Evolutionary conservation across 2,888 invertebrate species (phyloP).

Genomic region (Apamea monoglypha): DNA sequence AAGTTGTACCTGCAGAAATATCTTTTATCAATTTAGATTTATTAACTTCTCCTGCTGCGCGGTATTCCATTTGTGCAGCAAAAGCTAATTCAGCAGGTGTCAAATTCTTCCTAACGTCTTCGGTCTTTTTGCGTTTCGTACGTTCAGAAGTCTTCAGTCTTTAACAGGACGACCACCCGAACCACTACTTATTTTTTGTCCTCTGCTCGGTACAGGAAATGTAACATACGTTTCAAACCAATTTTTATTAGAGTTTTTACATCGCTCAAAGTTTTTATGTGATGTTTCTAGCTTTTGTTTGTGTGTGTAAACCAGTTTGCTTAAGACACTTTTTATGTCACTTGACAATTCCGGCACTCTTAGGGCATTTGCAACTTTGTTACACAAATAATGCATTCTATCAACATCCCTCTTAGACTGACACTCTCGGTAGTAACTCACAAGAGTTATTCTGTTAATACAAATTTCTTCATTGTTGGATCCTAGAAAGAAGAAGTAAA

Average conservation of each 20-base stretch:
- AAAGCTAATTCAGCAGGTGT: slow-evolving; percentile 24
- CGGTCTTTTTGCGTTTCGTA: slow-evolving; percentile 27
- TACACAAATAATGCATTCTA: slow-evolving; percentile 24
- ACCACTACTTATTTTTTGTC: slow-evolving; percentile 17
- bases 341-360: slow-evolving; percentile 31
- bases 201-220: slow-evolving; percentile 15
- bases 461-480: no score
- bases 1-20: slow-evolving; percentile 17
- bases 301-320: slow-evolving; percentile 30
- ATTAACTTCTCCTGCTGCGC: slow-evolving; percentile 31
- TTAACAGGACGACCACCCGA: slow-evolving; percentile 20
- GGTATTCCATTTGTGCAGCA: slow-evolving; percentile 38
- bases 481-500: no score
- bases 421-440: no score
- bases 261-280: slow-evolving; percentile 19
- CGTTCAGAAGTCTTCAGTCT: slow-evolving; percentile 69
- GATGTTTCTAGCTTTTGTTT: slow-evolving; percentile 28
- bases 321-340: slow-evolving; percentile 29
- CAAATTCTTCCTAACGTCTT: slow-evolving; percentile 20
- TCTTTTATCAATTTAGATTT: slow-evolving; percentile 24
- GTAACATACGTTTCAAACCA: slow-evolving; percentile 13
- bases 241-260: slow-evolving; percentile 18
- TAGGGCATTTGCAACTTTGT: slow-evolving; percentile 26
- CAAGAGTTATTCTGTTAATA: no score
- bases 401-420: slow-evolving; percentile 22